Evolutionary conservation across 2,888 invertebrate genomes (phyloP).

Genomic region (Athrips mouffetella): DNA sequence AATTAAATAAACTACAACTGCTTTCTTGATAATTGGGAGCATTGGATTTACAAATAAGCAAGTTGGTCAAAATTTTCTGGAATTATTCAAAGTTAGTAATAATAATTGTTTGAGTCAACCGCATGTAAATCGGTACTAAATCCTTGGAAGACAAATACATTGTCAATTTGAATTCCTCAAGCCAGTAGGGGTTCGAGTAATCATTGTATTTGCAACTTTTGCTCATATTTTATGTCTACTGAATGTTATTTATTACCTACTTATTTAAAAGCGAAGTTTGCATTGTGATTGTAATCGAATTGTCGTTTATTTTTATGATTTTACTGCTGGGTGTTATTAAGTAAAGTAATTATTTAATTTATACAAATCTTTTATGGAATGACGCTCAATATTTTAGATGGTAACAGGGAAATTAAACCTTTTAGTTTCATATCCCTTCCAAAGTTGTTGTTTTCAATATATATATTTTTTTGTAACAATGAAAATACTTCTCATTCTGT

Average conservation of each 20-base stretch:
- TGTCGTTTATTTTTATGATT: neutral
- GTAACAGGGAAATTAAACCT: too few species aligned
- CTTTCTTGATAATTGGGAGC: too few species aligned
- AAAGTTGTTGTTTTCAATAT: too few species aligned
- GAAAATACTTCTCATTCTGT: neutral
- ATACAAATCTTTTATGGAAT: too few species aligned
- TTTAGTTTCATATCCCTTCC: too few species aligned
- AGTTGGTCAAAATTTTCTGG: too few species aligned
- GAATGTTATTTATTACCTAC: conserved; percentile 4
- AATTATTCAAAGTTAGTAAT: too few species aligned
- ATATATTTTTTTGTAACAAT: too few species aligned
- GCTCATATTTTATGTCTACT: conserved; percentile 3
- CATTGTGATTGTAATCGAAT: conserved; percentile 1
- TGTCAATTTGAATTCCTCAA: conserved; percentile 33
- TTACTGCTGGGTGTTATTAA: neutral
- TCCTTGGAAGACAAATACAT: conserved; percentile 47
- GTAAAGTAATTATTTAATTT: neutral
- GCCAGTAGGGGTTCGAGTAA: conserved; percentile 4
- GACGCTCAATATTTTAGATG: too few species aligned
- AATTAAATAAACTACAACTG: too few species aligned
- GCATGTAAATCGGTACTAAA: conserved; percentile 51
- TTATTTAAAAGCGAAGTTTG: conserved; percentile 2
- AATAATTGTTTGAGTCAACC: too few species aligned
- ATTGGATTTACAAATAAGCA: too few species aligned
- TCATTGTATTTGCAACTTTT: conserved; percentile 12